Percentiles rank a stretch among this genome's conserved stretches.
phyloP scores from a whole-genome alignment of 2,113 vertebrate species.

The Gambusia affinis region DNA sequence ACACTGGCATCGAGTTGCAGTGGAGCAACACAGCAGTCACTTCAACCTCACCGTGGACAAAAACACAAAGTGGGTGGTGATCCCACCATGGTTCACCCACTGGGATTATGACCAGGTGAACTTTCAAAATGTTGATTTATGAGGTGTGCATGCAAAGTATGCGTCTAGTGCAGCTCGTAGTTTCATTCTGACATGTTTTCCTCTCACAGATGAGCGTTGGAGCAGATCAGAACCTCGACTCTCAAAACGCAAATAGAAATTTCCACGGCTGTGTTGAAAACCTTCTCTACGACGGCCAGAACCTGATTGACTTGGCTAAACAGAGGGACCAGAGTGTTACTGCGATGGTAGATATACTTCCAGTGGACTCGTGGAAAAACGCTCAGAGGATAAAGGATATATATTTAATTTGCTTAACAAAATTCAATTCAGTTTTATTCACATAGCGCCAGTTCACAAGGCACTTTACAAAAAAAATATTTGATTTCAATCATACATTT shows the following conservation, averaged over 20 bases:
- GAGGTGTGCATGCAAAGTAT: background rate
- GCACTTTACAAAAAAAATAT: no score
- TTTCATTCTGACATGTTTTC: background rate
- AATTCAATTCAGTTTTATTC: no score
- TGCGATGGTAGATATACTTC: conserved; percentile 80
- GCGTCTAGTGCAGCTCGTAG: background rate
- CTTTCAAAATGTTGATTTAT: background rate
- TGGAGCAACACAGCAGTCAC: conserved; percentile 84
- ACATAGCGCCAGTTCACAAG: no score
- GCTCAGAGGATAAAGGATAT: no score
- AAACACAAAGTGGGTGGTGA: conserved; percentile 81
- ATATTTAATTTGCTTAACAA: no score
- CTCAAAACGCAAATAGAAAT: conserved; percentile 76
- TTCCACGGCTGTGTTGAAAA: conserved; percentile 95
- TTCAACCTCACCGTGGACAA: conserved; percentile 94
- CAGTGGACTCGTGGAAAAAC: background rate
- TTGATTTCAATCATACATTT: no score
- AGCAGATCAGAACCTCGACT: conserved; percentile 80
- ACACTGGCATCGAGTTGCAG: conserved; percentile 89
- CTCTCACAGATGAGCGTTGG: conserved; percentile 88
- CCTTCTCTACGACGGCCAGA: conserved; percentile 86
- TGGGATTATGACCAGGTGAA: conserved; percentile 88
- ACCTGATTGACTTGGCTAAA: conserved; percentile 84
- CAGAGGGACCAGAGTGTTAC: conserved; percentile 81
- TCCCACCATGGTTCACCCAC: conserved; percentile 81